Evolutionary conservation across 2,113 vertebrate genomes (phyloP).

Genomic region (Anolis carolinensis): DNA sequence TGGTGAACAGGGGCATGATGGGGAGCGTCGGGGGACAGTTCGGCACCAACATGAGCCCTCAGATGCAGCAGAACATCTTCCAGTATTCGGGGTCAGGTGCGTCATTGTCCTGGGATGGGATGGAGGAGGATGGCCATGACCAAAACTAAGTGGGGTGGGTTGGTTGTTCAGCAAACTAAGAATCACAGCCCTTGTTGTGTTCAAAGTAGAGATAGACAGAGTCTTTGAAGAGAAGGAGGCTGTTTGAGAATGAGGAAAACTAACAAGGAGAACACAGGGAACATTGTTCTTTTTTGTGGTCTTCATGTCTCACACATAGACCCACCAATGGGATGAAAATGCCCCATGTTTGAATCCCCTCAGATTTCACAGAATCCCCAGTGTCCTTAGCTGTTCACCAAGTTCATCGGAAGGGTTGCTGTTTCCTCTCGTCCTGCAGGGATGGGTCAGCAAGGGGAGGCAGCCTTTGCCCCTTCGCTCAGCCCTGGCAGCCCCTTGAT

Average conservation of each 20-base stretch:
- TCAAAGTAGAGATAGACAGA: too few species aligned
- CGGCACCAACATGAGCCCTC: slow-evolving; percentile 77
- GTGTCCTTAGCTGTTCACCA: neutral
- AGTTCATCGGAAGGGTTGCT: neutral
- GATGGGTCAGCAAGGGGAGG: slow-evolving; percentile 85
- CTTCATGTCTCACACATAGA: too few species aligned
- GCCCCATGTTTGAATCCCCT: neutral
- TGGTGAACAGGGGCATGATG: slow-evolving; percentile 84
- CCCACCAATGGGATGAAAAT: neutral
- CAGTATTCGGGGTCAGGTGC: slow-evolving; percentile 88
- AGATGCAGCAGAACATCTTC: slow-evolving; percentile 89
- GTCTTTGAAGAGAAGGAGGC: too few species aligned
- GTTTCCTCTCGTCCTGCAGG: slow-evolving; percentile 71
- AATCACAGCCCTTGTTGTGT: too few species aligned
- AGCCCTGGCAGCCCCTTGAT: slow-evolving; percentile 90
- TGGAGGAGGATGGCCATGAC: neutral
- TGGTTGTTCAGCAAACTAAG: neutral
- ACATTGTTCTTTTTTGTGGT: too few species aligned
- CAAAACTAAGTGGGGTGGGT: neutral
- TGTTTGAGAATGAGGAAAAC: too few species aligned
- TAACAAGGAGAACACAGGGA: too few species aligned
- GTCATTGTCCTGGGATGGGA: slow-evolving; percentile 6
- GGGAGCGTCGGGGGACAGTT: slow-evolving; percentile 86
- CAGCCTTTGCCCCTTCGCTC: slow-evolving; percentile 85
- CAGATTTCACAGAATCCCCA: neutral